Base-by-base conservation (phyloP, 2,888 invertebrate species). In the Hartigia nigra region DNA sequence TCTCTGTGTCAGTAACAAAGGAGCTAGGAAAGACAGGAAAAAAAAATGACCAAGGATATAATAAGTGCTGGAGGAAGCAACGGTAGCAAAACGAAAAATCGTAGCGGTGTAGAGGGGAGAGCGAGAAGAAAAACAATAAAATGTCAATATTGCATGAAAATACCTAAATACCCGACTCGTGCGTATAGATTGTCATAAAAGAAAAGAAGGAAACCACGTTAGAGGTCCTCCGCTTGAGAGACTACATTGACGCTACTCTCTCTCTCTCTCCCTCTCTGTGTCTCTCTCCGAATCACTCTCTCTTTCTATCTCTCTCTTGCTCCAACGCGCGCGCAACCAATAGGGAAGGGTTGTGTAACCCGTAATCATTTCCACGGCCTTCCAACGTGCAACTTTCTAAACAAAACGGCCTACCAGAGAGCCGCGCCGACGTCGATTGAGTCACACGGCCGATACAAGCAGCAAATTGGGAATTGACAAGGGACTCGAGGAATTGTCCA, bases 351-450 rank as follows among this genome's bases (percentile, higher is more conserved):
- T 72, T 70, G 70, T 76, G 70, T 83, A 83, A 82, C 84, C 77
- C 83, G 85, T 84, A 86, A 85, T 87, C 84, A 84, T 84, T 88
- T 87, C 86, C 87, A 87, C 86, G 87, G 87, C 84, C 88, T 87
- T 85, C 84, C 81, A 80, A 82, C 81, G 76, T 82, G 85, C 83
- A 84, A 88, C 87, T 87, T 87, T 87, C 87, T 87, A 88, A 86
- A 87, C 86, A 87, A 88, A 87, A 86, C 86, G 84, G 79, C 80
- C 70, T 69, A 31, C 70, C 75, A 31, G 34, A 14, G 12, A 72
- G 72, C 72, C 72, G 72, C 72, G 14, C 36, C 75, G 37, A 11
- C 12, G 31, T 72, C 72, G 72, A 72, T 72, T 72, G 32, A 32
- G 72, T 72, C 72, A 72, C 72, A 72, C 72, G 31, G 31, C 39